Evolutionary conservation across 2,888 invertebrate genomes (phyloP), one percentile per base, ranked within the genome.

Genomic region (Diplazon laetatorius): DNA sequence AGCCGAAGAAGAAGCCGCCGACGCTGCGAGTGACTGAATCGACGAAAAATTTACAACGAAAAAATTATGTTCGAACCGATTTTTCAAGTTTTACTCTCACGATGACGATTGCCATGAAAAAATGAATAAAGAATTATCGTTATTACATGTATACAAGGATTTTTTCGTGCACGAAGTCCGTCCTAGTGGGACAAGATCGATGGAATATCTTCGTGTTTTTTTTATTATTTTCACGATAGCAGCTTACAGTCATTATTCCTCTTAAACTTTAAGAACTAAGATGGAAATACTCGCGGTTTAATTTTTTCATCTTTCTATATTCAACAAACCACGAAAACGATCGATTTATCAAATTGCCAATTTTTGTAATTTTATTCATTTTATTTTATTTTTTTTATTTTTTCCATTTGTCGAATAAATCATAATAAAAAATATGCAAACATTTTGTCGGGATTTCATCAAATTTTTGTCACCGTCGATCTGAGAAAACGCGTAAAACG

Each of bases 1-100:
- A 42, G 90, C 88, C 37, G 88, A 82, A 1, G 88, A 91, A 0
- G 89, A 87, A 42, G 90, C 88, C 39, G 88, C 82, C 2, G 88
- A 88, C 35, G 86, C 84, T 30, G 81, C 79, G 12, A 89, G 88
- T 74, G 88, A 89, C 80, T 89, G 84, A 82, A 73, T 46, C 39
- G 6, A 59, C 20, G 59, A 59, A 30, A 30, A n/a, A n/a, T n/a
- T 30, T 25, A n/a, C 8, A 18, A 48, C 4, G 1, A 55, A 9
- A 42, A 60, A 60, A 20, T 55, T 16, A 8, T 14, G 10, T 37
- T 14, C 10, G 1, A 18, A 46, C 30, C 18, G 35, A 14, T 46
- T 46, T 46, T 10, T n/a, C 50, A 50, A 10, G 50, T 35, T 22
- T n/a, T 3, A 20, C 8, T n/a, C 9, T 20, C 37, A 6, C 6